Evolutionary conservation across 2,113 vertebrate species (phyloP).

Genomic region (Orientallactaga bullata): DNA sequence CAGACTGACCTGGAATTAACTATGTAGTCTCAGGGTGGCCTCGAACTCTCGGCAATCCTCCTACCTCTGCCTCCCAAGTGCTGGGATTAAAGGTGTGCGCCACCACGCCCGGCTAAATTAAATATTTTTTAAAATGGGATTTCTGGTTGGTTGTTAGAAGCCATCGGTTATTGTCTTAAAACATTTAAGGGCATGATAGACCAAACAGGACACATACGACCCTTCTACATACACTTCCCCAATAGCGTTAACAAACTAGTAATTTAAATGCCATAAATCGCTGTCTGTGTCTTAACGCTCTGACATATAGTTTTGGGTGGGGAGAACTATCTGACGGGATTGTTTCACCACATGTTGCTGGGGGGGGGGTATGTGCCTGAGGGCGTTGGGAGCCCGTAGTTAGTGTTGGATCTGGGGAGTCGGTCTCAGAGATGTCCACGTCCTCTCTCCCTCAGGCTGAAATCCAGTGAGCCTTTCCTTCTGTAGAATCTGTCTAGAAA

Average conservation of each 20-base stretch:
- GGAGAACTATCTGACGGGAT: not conserved
- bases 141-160: slow-evolving; percentile 60
- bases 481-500: not conserved
- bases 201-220: not conserved
- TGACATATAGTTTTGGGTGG: not conserved
- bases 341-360: not conserved
- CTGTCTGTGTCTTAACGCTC: not conserved
- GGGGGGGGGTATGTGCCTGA: not conserved
- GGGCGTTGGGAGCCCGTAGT: not conserved
- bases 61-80: too few relatives aligned
- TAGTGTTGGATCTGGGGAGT: not conserved
- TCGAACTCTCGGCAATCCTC: too few relatives aligned
- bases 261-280: not conserved
- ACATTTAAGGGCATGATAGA: slow-evolving; percentile 31
- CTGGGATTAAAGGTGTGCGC: too few relatives aligned
- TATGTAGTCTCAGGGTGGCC: too few relatives aligned
- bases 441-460: not conserved
- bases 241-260: not conserved
- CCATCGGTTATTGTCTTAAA: slow-evolving; percentile 68
- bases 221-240: not conserved
- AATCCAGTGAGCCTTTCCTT: not conserved
- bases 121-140: slow-evolving; percentile 75
- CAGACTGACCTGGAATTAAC: too few relatives aligned
- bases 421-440: not conserved
- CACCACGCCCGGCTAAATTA: too few relatives aligned